Evolutionary conservation across 2,113 vertebrate species (phyloP).

Genomic region (Nothocercus julius): DNA sequence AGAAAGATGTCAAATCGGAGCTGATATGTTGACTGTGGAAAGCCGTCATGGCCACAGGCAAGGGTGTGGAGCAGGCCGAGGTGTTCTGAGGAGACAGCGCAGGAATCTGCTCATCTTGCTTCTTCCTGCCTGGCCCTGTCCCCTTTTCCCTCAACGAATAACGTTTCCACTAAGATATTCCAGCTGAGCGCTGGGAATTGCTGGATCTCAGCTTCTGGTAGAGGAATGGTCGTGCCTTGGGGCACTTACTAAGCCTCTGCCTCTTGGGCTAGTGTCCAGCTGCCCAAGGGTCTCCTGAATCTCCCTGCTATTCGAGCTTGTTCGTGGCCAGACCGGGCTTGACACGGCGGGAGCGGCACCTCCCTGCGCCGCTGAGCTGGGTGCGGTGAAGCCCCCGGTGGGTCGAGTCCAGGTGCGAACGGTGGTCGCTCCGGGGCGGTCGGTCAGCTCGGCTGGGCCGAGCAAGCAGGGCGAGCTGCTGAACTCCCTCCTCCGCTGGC

Average conservation of each 20-base stretch:
- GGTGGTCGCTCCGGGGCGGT: not conserved
- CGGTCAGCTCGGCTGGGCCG: accelerated
- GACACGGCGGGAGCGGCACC: accelerated
- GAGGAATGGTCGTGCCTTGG: not conserved
- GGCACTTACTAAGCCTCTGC: not conserved
- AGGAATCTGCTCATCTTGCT: not conserved
- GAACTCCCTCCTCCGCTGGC: not conserved
- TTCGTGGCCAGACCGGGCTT: not conserved
- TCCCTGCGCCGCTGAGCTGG: no score
- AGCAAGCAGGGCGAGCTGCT: not conserved
- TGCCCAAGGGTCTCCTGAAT: not conserved
- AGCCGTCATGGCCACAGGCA: not conserved
- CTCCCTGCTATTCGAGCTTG: accelerated
- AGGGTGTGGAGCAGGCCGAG: not conserved
- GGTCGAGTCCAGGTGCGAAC: not conserved
- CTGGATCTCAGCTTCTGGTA: not conserved
- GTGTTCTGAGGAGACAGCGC: not conserved
- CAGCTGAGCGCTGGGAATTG: not conserved
- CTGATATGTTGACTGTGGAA: not conserved
- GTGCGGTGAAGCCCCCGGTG: not conserved
- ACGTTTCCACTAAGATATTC: not conserved
- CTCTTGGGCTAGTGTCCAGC: not conserved
- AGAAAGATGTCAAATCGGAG: not conserved
- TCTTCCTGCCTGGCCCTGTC: slow-evolving; percentile 48
- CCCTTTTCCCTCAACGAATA: not conserved